These are phyloP conservation scores for Lethrus apterus DNA, from an alignment of 1,140 invertebrate species.

Conservation along the genomic window DNA sequence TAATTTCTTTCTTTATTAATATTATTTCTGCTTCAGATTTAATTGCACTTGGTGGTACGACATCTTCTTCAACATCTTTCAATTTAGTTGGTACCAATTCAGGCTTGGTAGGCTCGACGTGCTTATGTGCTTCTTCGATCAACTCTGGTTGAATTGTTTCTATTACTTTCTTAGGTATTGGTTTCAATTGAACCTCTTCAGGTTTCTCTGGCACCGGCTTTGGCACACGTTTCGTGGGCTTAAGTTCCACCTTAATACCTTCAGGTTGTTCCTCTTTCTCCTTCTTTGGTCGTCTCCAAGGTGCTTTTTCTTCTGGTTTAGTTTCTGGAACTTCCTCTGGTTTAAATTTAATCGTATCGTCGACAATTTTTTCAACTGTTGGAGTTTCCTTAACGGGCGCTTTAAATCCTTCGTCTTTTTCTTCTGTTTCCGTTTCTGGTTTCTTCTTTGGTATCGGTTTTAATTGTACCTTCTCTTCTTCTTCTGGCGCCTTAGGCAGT, in stretches of 20 bases:
- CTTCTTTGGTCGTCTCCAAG: constrained; percentile 26
- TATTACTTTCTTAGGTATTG: constrained; percentile 26
- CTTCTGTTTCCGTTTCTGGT: constrained; percentile 22
- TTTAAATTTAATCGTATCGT: constrained; percentile 29
- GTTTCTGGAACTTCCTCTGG: constrained; percentile 29
- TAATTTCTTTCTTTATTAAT: constrained; percentile 28
- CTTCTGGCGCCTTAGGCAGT: constrained; percentile 38
- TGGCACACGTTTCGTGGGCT: constrained; percentile 31
- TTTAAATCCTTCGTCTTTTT: constrained; percentile 21
- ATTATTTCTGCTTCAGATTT: constrained; percentile 41
- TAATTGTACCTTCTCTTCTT: constrained; percentile 35
- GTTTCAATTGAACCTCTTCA: constrained; percentile 19
- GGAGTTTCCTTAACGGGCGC: constrained; percentile 28
- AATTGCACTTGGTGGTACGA: constrained; percentile 28
- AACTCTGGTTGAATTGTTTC: constrained; percentile 16
- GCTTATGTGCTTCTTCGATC: neutral
- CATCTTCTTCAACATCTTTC: constrained; percentile 33
- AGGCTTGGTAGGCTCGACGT: constrained; percentile 17
- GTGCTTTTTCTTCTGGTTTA: constrained; percentile 23
- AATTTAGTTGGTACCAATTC: constrained; percentile 36
- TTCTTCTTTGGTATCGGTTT: constrained; percentile 34
- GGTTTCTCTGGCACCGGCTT: constrained; percentile 17
- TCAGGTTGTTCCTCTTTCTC: constrained; percentile 34
- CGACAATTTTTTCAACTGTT: constrained; percentile 11
- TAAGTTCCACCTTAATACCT: constrained; percentile 22